Base-by-base conservation (phyloP, 1,140 invertebrate genomes). In the Drosophila subobscura region DNA sequence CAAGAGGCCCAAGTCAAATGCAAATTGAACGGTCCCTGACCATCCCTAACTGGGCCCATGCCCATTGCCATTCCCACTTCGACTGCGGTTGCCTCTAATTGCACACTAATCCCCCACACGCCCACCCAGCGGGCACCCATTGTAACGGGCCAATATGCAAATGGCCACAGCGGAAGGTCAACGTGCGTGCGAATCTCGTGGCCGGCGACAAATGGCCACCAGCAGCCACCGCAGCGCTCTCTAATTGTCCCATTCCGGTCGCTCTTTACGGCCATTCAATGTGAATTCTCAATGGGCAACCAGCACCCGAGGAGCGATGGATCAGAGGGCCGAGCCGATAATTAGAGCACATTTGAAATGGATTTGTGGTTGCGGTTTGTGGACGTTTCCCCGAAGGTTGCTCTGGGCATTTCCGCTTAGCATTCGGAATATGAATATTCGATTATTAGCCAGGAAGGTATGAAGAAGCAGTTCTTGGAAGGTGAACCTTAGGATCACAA, bases 121-220 rank as follows among this genome's bases (percentile, higher is more conserved):
- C 72, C 71, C 78, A 47, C 75, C 71, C 83, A 54, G 78, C 83
- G 71, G 54, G 66, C 14, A 7, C 41, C 27, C 50, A 27, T 56
- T 72, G 67, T 60, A 46, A 42, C 20, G 14, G 29, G 4, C 49
- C 45, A 22, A 65, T 90, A 90, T 90, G 88, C 88, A 90, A 90
- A 90, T 88, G 79, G 61, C 73, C 77, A 33, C 63, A 77, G 58
- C 54, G 49, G 70, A 90, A 90, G 88, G 88, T 88, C 88, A 90
- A 75, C 49, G 72, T 84, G 88, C 88, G 88, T 90, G 83, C 88
- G 83, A 90, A 88, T 89, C 75, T 77, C 61, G 76, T 37, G 81
- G 60, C 45, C 50, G 25, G 29, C 64, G 57, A 80, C 74, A 74
- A 77, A 83, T 77, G 80, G 77, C 55, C 53, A 64, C 53, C 58